Conservation (phyloP, 2,797 vertebrate species). For the Phoebastria nigripes region DNA sequence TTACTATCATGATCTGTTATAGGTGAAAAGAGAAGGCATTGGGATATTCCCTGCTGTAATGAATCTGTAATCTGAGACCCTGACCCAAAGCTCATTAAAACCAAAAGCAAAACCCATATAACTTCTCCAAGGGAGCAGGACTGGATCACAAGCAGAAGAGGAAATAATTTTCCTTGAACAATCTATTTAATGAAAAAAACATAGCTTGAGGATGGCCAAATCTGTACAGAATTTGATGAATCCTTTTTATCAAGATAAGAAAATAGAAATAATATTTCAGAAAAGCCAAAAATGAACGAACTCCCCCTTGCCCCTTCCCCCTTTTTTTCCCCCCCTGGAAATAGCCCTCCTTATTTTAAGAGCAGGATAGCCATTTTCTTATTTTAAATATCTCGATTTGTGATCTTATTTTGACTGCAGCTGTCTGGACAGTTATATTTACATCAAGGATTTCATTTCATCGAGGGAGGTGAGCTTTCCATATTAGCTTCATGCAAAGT, state of each 20-base stretch:
- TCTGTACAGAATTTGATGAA: not conserved
- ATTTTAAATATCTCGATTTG: not conserved
- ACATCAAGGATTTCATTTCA: not conserved
- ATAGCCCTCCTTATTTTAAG: not conserved
- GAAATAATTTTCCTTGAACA: not conserved
- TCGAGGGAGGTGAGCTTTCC: rapidly evolving
- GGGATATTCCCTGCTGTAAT: not conserved
- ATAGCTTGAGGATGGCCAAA: not conserved
- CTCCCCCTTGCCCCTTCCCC: rapidly evolving
- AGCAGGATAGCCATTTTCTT: not conserved
- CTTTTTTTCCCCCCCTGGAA: rapidly evolving
- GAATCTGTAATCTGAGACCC: not conserved
- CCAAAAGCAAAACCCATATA: not conserved
- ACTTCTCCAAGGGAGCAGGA: not conserved
- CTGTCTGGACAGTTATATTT: not conserved
- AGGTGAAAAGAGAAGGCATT: not conserved
- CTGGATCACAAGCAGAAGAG: not conserved
- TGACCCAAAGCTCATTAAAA: not conserved
- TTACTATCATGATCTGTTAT: not conserved
- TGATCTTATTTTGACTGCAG: not conserved
- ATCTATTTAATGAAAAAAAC: not conserved
- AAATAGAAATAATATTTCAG: not conserved
- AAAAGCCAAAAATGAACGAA: not conserved
- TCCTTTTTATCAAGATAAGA: not conserved
- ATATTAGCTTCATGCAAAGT: not conserved